These are phyloP conservation scores for Theropithecus gelada DNA, from an alignment of 2,113 vertebrate species.

Conservation along the genomic window DNA sequence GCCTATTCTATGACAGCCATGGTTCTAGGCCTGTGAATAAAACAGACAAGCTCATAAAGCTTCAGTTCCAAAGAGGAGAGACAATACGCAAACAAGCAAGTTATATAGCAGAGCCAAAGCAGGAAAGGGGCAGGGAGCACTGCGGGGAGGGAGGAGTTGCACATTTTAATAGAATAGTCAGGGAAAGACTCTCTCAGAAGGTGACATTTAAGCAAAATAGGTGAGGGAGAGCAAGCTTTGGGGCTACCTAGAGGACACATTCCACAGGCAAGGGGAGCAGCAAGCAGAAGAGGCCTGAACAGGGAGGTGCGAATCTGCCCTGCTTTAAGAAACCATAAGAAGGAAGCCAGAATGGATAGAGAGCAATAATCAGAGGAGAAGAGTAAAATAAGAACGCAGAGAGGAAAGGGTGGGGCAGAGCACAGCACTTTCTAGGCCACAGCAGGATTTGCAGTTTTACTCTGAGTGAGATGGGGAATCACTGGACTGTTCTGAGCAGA, in stretches of 20 bases:
- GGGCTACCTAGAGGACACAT: neutral
- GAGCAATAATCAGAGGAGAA: neutral
- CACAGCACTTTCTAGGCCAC: neutral
- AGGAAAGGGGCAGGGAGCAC: neutral
- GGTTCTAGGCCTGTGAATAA: neutral
- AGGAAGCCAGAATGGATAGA: neutral
- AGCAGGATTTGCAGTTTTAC: neutral
- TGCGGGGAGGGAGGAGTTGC: neutral
- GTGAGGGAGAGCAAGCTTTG: neutral
- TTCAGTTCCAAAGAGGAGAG: neutral
- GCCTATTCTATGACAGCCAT: neutral
- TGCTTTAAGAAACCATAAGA: neutral
- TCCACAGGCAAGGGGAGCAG: neutral
- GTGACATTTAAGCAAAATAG: constrained; percentile 11
- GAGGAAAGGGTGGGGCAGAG: neutral
- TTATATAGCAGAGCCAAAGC: neutral
- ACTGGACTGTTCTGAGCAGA: neutral
- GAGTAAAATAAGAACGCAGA: neutral
- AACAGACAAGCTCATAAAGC: constrained; percentile 19
- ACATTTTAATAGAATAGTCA: neutral
- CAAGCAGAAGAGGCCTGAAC: neutral
- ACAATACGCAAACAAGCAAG: neutral
- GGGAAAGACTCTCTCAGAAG: neutral
- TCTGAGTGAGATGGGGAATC: neutral
- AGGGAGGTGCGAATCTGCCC: neutral